Evolutionary conservation across 2,888 invertebrate genomes (phyloP), one percentile per base, ranked within the genome.

Genomic region (Plutella xylostella): DNA sequence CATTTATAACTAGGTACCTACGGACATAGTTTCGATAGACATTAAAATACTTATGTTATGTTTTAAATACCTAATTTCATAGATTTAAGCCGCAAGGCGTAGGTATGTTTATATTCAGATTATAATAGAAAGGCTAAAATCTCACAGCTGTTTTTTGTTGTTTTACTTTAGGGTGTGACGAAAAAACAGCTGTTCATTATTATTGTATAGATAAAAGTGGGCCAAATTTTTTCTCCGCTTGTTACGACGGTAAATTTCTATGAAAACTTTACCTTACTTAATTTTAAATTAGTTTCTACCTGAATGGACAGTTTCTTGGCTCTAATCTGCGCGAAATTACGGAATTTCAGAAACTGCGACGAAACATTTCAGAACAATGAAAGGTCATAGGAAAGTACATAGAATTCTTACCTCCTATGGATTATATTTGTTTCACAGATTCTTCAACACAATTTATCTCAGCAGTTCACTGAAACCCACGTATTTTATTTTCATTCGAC

Each of bases 161-260:
- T 68, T 68, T 48, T 48, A 49, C 54, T 55, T 15, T 15, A 52
- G 65, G 60, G 60, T 59, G 66, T 76, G 72, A 75, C 75, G 71
- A 67, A 61, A 56, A 63, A 72, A 73, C 78, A 78, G 77, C 78
- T 79, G 79, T 71, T 70, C 61, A 56, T 51, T 42, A 31, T 42
- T 42, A n/a, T 18, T 31, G 42, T 19, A 30, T 14, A 18, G 55
- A 58, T 70, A 78, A 77, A 77, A 73, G 75, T 63, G 74, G 64
- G 58, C 61, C 14, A 5, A 18, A 28, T 3, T 42, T 9, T 19
- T 31, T n/a, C n/a, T n/a, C n/a, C n/a, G n/a, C n/a, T n/a, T n/a
- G n/a, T 25, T 37, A 11, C n/a, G n/a, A 12, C 17, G 25, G 17
- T 4, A 25, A 17, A 15, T 22, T 12, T 37, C 19, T 19, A 12